These are phyloP conservation scores for Petrolisthes manimaculis DNA, from an alignment of 2,888 invertebrate genomes.

Conservation along the genomic window DNA sequence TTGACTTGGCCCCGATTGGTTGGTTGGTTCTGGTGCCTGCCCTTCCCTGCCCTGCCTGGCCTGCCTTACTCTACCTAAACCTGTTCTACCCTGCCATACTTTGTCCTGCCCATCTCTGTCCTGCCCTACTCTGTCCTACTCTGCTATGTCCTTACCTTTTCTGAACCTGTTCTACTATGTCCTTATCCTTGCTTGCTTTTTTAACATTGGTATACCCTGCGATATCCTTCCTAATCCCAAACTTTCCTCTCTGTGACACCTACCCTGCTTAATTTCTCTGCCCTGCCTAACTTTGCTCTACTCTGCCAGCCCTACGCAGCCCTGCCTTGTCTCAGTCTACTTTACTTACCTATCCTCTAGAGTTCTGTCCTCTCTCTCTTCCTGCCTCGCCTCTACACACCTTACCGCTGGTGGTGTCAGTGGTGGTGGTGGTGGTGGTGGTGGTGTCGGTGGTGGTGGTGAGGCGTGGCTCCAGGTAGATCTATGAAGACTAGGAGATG, in stretches of 20 bases:
- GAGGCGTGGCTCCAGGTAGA: not conserved
- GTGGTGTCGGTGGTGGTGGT: not conserved
- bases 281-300: not conserved
- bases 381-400: not conserved
- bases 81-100: not conserved
- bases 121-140: not conserved
- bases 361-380: not conserved
- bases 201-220: no score
- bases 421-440: not conserved
- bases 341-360: no score
- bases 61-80: not conserved
- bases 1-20: constrained; percentile 23
- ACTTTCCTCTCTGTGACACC: not conserved
- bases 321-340: no score
- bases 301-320: no score
- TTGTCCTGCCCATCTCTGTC: not conserved
- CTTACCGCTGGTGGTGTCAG: not conserved
- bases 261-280: not conserved
- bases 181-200: no score
- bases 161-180: not conserved
- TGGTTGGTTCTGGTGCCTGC: constrained; percentile 28
- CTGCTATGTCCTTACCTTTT: not conserved
- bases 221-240: no score
- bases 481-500: not conserved
- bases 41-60: not conserved